Conservation (phyloP, 2,888 invertebrate species). For the Hirtodrosophila cameraria region DNA sequence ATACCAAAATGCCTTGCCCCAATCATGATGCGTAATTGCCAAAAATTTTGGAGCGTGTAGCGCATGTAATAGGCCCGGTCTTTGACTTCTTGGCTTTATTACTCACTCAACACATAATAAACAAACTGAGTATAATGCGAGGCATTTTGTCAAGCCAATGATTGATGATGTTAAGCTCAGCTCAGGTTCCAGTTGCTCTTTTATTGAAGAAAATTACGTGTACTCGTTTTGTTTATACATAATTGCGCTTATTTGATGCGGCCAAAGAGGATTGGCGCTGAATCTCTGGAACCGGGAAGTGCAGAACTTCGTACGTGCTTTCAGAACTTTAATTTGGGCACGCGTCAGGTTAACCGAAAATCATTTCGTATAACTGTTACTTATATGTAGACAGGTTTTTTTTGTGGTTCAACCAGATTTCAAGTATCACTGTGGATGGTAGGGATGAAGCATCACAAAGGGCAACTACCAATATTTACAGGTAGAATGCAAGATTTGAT, state of each 20-base stretch:
- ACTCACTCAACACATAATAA: conserved; percentile 48
- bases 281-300: conserved; percentile 42
- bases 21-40: conserved; percentile 32
- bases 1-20: conserved; percentile 2
- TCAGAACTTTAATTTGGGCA: conserved; percentile 14
- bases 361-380: background rate
- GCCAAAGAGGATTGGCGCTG: conserved; percentile 10
- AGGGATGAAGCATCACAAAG: too few relatives aligned
- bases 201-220: conserved; percentile 35
- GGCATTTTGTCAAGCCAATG: conserved; percentile 50
- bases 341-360: conserved; percentile 3
- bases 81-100: conserved; percentile 55
- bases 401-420: conserved; percentile 5
- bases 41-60: conserved; percentile 68
- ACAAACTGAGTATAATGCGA: conserved; percentile 33
- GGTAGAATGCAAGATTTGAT: too few relatives aligned
- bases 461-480: too few relatives aligned
- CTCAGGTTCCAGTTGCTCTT: conserved; percentile 24
- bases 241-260: conserved; percentile 24
- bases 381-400: too few relatives aligned
- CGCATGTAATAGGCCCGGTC: conserved; percentile 63
- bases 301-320: conserved; percentile 24
- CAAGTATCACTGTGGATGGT: too few relatives aligned
- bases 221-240: conserved; percentile 17
- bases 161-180: conserved; percentile 56